Percentiles rank a stretch among this genome's conserved stretches.
These are phyloP conservation scores for Drosophila siamana DNA, from an alignment of 2,888 invertebrate genomes.

Conservation along the genomic window DNA sequence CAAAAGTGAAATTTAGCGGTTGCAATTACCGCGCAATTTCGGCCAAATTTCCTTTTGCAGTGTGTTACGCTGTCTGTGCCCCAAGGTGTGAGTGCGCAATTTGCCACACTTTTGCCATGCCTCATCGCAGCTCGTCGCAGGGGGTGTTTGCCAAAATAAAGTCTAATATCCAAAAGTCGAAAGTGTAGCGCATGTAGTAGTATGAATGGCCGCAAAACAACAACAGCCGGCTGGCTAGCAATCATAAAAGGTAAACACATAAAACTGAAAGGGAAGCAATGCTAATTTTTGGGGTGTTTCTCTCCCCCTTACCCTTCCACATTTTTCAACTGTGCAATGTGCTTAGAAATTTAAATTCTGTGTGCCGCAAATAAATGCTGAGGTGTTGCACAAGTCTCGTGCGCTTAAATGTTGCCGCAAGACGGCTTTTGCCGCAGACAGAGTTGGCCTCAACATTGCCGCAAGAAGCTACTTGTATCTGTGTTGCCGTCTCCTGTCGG, in stretches of 20 bases:
- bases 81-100: constrained; percentile 53
- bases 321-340: constrained; percentile 60
- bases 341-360: constrained; percentile 71
- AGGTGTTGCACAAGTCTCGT: constrained; percentile 65
- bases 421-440: constrained; percentile 31
- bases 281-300: constrained; percentile 60
- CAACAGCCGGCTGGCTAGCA: constrained; percentile 58
- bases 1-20: constrained; percentile 81
- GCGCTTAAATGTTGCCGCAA: constrained; percentile 44
- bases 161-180: constrained; percentile 28
- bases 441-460: constrained; percentile 49
- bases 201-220: constrained; percentile 41
- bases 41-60: constrained; percentile 70
- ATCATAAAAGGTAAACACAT: constrained; percentile 70
- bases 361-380: constrained; percentile 64
- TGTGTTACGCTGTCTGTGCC: constrained; percentile 27
- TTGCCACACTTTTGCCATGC: constrained; percentile 71
- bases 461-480: constrained; percentile 36
- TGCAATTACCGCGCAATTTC: constrained; percentile 80
- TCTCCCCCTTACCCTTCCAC: background rate
- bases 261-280: constrained; percentile 46
- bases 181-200: constrained; percentile 35
- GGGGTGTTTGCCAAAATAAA: constrained; percentile 50
- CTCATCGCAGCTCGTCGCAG: background rate
- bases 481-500: constrained; percentile 9